Percentiles rank a stretch among this genome's conserved stretches.
Evolutionary conservation across 2,888 invertebrate species (phyloP).

Genomic region (Poecilus cupreus): DNA sequence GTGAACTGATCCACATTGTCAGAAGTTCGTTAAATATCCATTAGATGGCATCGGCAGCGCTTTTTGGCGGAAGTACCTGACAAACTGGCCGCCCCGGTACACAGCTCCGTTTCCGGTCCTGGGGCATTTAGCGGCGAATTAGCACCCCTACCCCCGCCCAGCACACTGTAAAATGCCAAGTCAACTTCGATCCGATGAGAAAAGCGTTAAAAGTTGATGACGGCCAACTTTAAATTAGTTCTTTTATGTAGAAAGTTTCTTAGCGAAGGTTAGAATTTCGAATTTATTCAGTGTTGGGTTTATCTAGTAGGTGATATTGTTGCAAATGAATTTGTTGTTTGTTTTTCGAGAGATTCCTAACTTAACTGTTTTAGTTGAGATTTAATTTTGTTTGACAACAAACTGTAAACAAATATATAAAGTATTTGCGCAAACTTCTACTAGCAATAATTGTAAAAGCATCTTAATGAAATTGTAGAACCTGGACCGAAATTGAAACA

Average conservation of each 20-base stretch:
- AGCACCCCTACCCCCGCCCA: not conserved
- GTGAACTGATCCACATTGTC: not conserved
- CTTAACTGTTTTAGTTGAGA: not conserved
- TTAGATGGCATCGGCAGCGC: constrained; percentile 26
- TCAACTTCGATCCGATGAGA: not conserved
- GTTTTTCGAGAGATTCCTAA: not conserved
- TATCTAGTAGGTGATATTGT: not conserved
- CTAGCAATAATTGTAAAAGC: constrained; percentile 1
- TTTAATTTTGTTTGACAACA: not conserved
- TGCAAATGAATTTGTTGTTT: constrained; percentile 18
- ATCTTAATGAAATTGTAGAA: not conserved
- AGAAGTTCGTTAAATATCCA: constrained; percentile 30
- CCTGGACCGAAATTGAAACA: not conserved
- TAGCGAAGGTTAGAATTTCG: not conserved
- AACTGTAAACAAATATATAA: constrained; percentile 17
- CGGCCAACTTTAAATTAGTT: constrained; percentile 42
- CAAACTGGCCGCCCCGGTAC: constrained; percentile 13
- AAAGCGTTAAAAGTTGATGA: not conserved
- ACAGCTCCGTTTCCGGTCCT: constrained; percentile 8
- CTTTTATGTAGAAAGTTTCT: constrained; percentile 31
- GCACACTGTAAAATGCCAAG: not conserved
- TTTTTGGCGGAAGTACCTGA: constrained; percentile 12
- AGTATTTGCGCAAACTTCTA: not conserved
- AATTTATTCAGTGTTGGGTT: constrained; percentile 10
- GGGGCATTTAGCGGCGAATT: constrained; percentile 7